phyloP scores from a whole-genome alignment of 2,888 invertebrate genomes.

The Agrochola lota region DNA sequence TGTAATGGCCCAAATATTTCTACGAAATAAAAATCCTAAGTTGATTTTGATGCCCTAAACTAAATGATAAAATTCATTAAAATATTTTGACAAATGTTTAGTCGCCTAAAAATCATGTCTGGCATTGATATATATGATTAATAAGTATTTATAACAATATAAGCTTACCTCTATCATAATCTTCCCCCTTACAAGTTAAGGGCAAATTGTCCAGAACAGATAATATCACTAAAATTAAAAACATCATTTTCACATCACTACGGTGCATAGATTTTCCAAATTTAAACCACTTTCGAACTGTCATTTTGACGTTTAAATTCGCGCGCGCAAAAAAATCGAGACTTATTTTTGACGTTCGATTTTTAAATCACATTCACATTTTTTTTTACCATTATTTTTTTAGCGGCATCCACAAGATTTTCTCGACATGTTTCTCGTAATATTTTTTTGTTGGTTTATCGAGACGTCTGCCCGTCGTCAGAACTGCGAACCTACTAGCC shows the following conservation, averaged over 20 bases:
- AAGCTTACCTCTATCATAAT: constrained; percentile 80
- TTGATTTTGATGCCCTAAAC: not conserved
- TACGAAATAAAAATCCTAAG: not conserved
- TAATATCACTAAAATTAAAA: constrained; percentile 82
- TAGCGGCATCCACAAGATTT: constrained; percentile 78
- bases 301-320: constrained; percentile 83
- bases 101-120: not conserved
- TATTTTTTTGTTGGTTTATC: constrained; percentile 58
- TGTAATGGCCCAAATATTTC: not conserved
- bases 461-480: constrained; percentile 79
- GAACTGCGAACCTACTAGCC: constrained; percentile 87
- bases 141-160: constrained; percentile 1
- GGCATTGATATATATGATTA: too few species aligned
- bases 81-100: not conserved
- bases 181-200: constrained; percentile 77
- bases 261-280: constrained; percentile 75
- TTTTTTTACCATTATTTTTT: constrained; percentile 68
- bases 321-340: constrained; percentile 76
- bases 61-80: not conserved
- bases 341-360: constrained; percentile 59
- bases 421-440: constrained; percentile 81
- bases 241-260: constrained; percentile 85
- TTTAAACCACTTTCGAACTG: constrained; percentile 84
- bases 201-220: constrained; percentile 82
- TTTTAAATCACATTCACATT: constrained; percentile 76